Conservation (phyloP, 2,888 invertebrate species). For the Dichetophora obliterata region DNA sequence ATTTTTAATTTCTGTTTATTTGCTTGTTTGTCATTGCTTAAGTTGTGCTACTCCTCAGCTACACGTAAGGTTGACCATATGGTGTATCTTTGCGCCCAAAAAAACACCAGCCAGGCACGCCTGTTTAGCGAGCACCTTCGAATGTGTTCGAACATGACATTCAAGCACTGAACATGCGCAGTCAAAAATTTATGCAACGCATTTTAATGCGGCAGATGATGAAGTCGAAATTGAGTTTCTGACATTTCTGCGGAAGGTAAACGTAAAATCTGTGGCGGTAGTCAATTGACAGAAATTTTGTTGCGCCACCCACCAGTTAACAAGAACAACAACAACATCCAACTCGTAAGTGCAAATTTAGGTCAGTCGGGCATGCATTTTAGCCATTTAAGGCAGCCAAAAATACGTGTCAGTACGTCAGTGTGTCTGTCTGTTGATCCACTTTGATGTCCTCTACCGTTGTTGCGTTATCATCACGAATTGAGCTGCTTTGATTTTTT, state of each 20-base stretch:
- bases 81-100: not conserved
- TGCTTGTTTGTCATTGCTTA: not conserved
- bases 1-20: not conserved
- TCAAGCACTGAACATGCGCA: not conserved
- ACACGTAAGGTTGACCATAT: not conserved
- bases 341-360: not conserved
- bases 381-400: not conserved
- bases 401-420: not conserved
- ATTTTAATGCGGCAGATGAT: conserved; percentile 4
- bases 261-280: not conserved
- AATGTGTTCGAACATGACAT: not conserved
- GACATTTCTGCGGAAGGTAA: not conserved
- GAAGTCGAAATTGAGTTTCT: not conserved
- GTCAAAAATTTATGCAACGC: not conserved
- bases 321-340: conserved; percentile 6
- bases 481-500: not conserved
- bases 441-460: not conserved
- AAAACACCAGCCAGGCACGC: not conserved
- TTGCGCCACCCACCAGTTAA: conserved; percentile 1
- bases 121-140: not conserved
- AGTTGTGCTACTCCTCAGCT: not conserved
- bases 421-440: not conserved
- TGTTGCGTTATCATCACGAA: conserved; percentile 15
- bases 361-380: conserved; percentile 19
- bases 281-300: not conserved